These are phyloP conservation scores for Polylopha cassiicola DNA, from an alignment of 2,888 invertebrate genomes.

Conservation along the genomic window DNA sequence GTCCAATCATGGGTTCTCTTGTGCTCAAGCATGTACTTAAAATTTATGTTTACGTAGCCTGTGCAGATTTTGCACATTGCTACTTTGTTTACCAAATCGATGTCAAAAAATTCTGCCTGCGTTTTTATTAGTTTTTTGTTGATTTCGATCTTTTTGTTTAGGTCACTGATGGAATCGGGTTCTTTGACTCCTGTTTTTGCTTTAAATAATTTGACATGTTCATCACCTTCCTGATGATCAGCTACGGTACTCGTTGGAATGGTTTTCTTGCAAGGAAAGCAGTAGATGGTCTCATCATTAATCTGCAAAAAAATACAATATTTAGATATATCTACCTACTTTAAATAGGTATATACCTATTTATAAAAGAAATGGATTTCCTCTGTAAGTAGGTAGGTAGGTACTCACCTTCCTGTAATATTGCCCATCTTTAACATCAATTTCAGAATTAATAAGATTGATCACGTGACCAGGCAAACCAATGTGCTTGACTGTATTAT, in stretches of 20 bases:
- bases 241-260: conserved; percentile 25
- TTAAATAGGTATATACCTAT: no score
- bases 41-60: conserved; percentile 27
- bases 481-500: conserved; percentile 32
- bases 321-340: neutral
- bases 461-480: conserved; percentile 36
- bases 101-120: conserved; percentile 32
- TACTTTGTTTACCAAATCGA: conserved; percentile 31
- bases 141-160: conserved; percentile 23
- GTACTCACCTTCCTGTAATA: conserved; percentile 43
- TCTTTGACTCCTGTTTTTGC: conserved; percentile 2
- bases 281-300: conserved; percentile 36
- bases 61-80: conserved; percentile 43
- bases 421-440: conserved; percentile 26
- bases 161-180: conserved; percentile 8
- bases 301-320: conserved; percentile 39
- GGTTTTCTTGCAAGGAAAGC: conserved; percentile 45
- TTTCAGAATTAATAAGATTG: conserved; percentile 37
- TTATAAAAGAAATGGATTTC: no score
- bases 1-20: conserved; percentile 28
- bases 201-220: conserved; percentile 8
- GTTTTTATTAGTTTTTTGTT: conserved; percentile 28
- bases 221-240: conserved; percentile 28
- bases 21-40: conserved; percentile 30
- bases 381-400: no score